Conservation (phyloP, 2,113 vertebrate species). For the Etheostoma cragini region DNA sequence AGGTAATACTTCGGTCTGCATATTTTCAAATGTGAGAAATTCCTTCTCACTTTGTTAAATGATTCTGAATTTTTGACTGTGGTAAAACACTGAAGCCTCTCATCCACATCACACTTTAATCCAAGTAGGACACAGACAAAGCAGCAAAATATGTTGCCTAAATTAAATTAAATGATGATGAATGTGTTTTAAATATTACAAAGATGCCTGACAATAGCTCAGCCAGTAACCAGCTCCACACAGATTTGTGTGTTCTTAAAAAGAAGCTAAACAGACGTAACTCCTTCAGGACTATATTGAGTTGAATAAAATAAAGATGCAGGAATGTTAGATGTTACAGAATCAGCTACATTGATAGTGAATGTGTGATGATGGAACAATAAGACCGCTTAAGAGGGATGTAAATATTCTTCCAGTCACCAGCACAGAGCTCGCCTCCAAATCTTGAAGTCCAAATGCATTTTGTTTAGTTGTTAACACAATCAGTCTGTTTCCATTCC, state of each 20-base stretch:
- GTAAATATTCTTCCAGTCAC: conserved; percentile 3
- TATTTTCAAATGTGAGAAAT: neutral
- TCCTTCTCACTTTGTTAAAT: neutral
- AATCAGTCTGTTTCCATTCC: conserved; percentile 42
- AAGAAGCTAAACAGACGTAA: neutral
- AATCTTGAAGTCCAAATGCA: conserved; percentile 32
- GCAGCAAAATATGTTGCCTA: neutral
- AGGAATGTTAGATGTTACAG: conserved; percentile 20
- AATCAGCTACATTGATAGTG: neutral
- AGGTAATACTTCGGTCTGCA: neutral
- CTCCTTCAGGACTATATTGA: neutral
- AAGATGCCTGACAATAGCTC: neutral
- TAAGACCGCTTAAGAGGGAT: conserved; percentile 5
- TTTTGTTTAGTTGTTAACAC: conserved; percentile 10
- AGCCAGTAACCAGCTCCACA: neutral
- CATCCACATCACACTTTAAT: conserved; percentile 5
- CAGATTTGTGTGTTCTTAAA: neutral
- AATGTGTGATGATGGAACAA: conserved; percentile 8
- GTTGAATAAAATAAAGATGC: conserved; percentile 17
- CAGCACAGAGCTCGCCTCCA: neutral
- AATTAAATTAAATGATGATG: conserved; percentile 12
- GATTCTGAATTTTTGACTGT: neutral
- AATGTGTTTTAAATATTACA: neutral
- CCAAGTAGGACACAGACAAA: neutral
- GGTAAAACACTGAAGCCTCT: neutral